phyloP scores from a whole-genome alignment of 2,797 vertebrate species.

The Trematomus bernacchii region DNA sequence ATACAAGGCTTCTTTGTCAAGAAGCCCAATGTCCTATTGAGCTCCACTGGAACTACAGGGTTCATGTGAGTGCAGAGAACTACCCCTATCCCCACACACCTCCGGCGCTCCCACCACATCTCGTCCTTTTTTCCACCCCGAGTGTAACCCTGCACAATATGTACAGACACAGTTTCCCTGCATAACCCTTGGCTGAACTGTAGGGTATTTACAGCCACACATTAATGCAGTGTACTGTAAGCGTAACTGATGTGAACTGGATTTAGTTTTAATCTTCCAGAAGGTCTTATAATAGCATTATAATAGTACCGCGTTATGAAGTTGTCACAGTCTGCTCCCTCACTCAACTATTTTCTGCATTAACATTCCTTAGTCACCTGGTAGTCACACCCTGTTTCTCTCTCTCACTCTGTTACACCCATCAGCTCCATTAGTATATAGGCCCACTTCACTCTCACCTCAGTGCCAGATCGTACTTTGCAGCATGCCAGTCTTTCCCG shows the following conservation, averaged over 20 bases:
- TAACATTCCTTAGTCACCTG: too few species aligned
- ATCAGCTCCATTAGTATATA: too few species aligned
- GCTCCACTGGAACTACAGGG: slow-evolving; percentile 44
- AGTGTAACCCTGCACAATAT: slow-evolving; percentile 12
- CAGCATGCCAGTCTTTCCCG: too few species aligned
- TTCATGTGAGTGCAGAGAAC: slow-evolving; percentile 64
- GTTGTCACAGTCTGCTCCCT: too few species aligned
- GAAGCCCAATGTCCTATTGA: slow-evolving; percentile 67
- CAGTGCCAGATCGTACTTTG: too few species aligned
- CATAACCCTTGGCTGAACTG: slow-evolving; percentile 11
- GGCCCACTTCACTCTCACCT: too few species aligned
- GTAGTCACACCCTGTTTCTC: too few species aligned
- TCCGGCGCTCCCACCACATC: slow-evolving; percentile 29
- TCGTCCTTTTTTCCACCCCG: background rate
- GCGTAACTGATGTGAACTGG: background rate
- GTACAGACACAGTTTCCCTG: background rate
- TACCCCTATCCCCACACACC: slow-evolving; percentile 37
- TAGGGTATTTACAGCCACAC: background rate
- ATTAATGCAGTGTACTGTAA: background rate
- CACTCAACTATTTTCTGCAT: too few species aligned
- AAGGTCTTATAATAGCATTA: slow-evolving; percentile 3
- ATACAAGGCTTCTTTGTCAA: slow-evolving; percentile 78
- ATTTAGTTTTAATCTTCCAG: background rate
- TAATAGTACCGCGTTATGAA: too few species aligned
- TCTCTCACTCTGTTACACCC: too few species aligned